Conservation (phyloP, 2,797 vertebrate species). For the Trichosurus vulpecula region DNA sequence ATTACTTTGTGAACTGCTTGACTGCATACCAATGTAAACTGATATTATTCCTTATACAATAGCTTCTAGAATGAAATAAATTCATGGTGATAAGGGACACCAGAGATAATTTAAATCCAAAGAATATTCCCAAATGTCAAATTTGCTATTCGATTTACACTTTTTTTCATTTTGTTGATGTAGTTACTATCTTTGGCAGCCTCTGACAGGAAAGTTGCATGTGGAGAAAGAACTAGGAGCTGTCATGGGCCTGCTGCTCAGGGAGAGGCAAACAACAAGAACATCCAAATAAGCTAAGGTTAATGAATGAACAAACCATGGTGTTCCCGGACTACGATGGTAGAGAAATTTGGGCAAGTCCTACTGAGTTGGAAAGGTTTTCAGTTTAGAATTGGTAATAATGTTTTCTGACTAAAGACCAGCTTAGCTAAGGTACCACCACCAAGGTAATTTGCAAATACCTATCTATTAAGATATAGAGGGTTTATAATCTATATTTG, state of each 20-base stretch:
- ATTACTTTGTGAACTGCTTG: not conserved
- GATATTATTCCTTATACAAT: not conserved
- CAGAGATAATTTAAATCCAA: slow-evolving; percentile 16
- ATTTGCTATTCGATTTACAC: not conserved
- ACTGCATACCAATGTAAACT: not conserved
- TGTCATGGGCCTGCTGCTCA: not conserved
- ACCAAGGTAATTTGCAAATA: too few relatives aligned
- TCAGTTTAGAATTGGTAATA: not conserved
- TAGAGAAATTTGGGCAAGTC: not conserved
- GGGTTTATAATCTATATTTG: too few relatives aligned
- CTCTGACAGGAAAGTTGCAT: slow-evolving; percentile 16
- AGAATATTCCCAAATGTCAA: not conserved
- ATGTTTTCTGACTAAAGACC: not conserved
- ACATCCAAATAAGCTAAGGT: not conserved
- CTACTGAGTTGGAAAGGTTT: not conserved
- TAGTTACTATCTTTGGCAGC: not conserved
- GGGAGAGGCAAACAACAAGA: not conserved
- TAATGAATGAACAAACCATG: not conserved
- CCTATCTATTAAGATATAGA: too few relatives aligned
- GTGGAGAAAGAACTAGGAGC: not conserved
- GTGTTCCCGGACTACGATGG: not conserved
- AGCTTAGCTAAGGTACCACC: too few relatives aligned
- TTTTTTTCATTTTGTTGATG: not conserved
- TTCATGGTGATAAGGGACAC: not conserved
- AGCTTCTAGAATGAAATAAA: not conserved